These are phyloP conservation scores for Triplophysa rosa DNA, from an alignment of 2,113 vertebrate species.

Conservation along the genomic window DNA sequence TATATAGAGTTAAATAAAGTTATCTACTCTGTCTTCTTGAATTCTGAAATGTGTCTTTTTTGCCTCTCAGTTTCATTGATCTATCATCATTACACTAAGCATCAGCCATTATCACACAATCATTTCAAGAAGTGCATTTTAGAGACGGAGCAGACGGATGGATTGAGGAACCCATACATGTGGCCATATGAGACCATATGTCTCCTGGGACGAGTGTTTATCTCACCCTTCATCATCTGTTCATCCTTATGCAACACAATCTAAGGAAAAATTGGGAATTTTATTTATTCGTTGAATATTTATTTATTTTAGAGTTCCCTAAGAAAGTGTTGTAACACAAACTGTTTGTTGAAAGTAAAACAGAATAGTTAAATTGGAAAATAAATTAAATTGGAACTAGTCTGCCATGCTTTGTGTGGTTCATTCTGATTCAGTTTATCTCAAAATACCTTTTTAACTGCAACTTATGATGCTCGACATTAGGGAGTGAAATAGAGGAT, in stretches of 20 bases:
- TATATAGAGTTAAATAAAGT: conserved; percentile 53
- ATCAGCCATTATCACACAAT: conserved; percentile 40
- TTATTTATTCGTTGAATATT: not conserved
- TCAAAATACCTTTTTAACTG: not conserved
- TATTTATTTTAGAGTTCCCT: no score
- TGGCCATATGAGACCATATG: conserved; percentile 62
- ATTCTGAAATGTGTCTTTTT: conserved; percentile 23
- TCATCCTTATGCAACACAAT: conserved; percentile 50
- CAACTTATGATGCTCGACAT: not conserved
- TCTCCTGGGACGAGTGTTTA: conserved; percentile 68
- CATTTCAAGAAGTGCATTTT: conserved; percentile 47
- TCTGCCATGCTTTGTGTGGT: not conserved
- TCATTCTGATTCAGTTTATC: not conserved
- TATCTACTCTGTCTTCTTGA: not conserved
- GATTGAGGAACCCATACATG: conserved; percentile 48
- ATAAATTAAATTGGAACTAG: not conserved
- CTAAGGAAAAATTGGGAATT: conserved; percentile 12
- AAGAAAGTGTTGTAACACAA: no score
- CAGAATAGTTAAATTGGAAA: no score
- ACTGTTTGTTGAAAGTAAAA: no score
- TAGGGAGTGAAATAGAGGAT: not conserved
- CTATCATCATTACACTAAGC: conserved; percentile 45
- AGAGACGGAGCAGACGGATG: conserved; percentile 38
- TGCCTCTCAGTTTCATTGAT: conserved; percentile 50
- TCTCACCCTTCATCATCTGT: conserved; percentile 63